Evolutionary conservation across 2,797 vertebrate genomes (phyloP).

Genomic region (Acanthiza pusilla): DNA sequence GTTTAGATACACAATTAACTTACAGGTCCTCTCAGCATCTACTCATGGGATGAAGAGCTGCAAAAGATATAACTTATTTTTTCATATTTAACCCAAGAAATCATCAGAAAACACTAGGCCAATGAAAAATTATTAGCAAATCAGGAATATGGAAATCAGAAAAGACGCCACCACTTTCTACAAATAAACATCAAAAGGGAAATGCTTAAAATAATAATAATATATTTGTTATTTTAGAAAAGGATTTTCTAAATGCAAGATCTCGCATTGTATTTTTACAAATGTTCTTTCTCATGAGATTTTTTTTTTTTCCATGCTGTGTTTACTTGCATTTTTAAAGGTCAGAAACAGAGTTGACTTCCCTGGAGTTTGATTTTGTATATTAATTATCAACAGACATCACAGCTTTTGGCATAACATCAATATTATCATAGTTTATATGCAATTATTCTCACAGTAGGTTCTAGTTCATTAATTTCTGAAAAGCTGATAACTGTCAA

Average conservation of each 20-base stretch:
- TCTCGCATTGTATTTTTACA: background rate
- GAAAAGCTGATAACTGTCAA: background rate
- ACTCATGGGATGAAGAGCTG: background rate
- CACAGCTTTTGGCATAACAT: background rate
- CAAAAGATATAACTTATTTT: background rate
- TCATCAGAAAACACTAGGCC: background rate
- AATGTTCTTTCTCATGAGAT: background rate
- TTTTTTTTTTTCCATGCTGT: background rate
- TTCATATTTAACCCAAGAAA: background rate
- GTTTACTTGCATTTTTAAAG: background rate
- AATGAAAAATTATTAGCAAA: background rate
- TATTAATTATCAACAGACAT: background rate
- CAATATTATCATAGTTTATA: background rate
- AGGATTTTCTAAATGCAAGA: background rate
- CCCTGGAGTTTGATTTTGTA: background rate
- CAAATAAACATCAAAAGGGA: background rate
- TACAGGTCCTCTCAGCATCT: background rate
- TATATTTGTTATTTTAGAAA: background rate
- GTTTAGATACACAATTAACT: background rate
- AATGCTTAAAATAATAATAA: background rate
- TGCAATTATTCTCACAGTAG: constrained; percentile 25
- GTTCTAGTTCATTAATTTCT: constrained; percentile 26
- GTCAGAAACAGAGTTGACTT: background rate
- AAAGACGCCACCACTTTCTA: background rate
- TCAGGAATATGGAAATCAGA: background rate